A percentile compares a stretch with the other conserved stretches of the same genome.
These are phyloP conservation scores for Chrysotoxum bicinctum DNA, from an alignment of 2,888 invertebrate species.

Conservation along the genomic window DNA sequence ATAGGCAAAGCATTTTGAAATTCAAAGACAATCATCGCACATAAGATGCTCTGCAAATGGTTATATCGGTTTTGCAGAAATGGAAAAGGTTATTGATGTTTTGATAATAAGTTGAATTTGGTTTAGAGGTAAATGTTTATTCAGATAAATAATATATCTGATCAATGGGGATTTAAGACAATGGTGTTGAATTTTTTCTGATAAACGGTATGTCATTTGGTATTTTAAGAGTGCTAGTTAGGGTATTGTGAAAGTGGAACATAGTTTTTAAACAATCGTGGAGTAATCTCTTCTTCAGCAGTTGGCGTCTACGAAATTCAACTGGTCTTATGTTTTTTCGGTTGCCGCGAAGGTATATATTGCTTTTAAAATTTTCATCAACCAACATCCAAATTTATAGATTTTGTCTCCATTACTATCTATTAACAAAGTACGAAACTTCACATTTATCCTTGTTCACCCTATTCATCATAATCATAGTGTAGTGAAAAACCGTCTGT, in stretches of 20 bases:
- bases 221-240: not conserved
- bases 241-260: not conserved
- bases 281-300: no score
- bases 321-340: no score
- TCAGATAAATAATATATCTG: not conserved
- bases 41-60: not conserved
- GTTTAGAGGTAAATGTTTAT: not conserved
- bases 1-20: constrained; percentile 15
- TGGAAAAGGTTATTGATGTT: not conserved
- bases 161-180: not conserved
- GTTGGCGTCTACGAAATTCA: no score
- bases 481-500: no score
- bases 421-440: no score
- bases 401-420: no score
- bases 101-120: not conserved
- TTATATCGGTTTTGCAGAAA: constrained; percentile 16
- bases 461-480: no score
- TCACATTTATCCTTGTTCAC: no score
- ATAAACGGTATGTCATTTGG: not conserved
- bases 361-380: no score
- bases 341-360: no score
- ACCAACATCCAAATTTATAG: no score
- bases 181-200: not conserved
- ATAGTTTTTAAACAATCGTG: no score
- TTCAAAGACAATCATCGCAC: not conserved